Base-by-base conservation (phyloP, 2,888 invertebrate species). In the Idaea biselata region DNA sequence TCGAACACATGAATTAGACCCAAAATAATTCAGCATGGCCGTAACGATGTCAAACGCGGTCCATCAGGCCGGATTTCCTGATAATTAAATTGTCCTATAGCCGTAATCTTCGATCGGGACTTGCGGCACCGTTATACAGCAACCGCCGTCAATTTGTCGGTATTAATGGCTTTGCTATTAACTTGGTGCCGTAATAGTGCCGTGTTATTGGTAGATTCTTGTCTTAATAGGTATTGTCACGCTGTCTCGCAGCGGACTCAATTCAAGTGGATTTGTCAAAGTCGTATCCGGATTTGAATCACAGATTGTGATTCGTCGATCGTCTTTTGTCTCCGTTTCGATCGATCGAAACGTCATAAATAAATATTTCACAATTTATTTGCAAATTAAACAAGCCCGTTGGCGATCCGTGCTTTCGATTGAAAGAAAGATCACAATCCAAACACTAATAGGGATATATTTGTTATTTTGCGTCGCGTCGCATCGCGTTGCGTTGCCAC, bases 41-140 rank as follows among this genome's bases (percentile, higher is more conserved):
- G 44, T 44, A 44, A 44, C 44, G 44, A 44, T 44, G 44, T 44
- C 44, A 44, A 44, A 14, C 44, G 11, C 58, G 66, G 53, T 54
- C 58, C 60, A 62, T 59, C 58, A 61, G 44, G 17, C 54, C 61
- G 58, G 63, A 64, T 63, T 59, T 61, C 67, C 65, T 17, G 62
- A 62, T 64, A 66, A 66, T 44, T 68, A 53, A 61, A 61, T 61
- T 58, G 17, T 11, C 57, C 61, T 44, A 44, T 8, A 44, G 44
- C 44, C 44, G 44, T 44, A 44, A 44, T 44, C 44, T 44, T 44
- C 44, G 44, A 44, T 44, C 44, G 44, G 44, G 2, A 44, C 44
- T 44, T 44, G 14, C 14, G 14, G 44, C 8, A 44, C 44, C 44
- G 44, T 44, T 44, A 44, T 44, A 44, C 44, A 44, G 44, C 44